Evolutionary conservation across 2,113 vertebrate species (phyloP).

Genomic region (Romanogobio albipinnatus): DNA sequence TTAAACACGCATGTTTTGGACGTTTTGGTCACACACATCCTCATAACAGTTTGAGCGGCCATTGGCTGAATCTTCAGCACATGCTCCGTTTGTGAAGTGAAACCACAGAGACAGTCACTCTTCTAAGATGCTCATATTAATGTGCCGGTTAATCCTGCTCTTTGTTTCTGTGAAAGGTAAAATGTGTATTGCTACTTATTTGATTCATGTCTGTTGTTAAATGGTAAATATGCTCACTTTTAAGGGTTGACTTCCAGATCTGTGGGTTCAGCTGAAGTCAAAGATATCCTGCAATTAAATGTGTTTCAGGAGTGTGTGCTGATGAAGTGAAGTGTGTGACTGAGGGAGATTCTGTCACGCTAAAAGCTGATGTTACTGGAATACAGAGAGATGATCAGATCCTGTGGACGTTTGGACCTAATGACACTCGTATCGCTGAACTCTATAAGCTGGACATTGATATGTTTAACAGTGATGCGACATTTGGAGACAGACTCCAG

Average conservation of each 20-base stretch:
- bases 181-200: not conserved
- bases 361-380: slow-evolving; percentile 1
- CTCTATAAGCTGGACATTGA: accelerated
- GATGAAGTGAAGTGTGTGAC: slow-evolving; percentile 1
- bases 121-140: not conserved
- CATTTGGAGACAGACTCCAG: not conserved
- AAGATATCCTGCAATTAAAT: too few relatives aligned
- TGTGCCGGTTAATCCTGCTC: not conserved
- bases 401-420: not conserved
- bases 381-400: not conserved
- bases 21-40: too few relatives aligned
- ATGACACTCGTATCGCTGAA: not conserved
- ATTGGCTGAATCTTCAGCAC: not conserved
- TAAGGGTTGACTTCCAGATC: too few relatives aligned
- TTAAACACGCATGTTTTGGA: too few relatives aligned
- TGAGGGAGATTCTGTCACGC: slow-evolving; percentile 16
- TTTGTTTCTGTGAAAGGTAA: not conserved
- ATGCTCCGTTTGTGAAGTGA: not conserved
- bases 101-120: not conserved
- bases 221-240: too few relatives aligned
- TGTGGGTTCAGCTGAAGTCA: too few relatives aligned
- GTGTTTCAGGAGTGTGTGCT: slow-evolving; percentile 10
- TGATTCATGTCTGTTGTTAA: not conserved
- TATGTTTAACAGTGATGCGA: not conserved
- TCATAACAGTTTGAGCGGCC: not conserved